phyloP scores from a whole-genome alignment of 2,113 vertebrate species.

The Picathartes gymnocephalus region DNA sequence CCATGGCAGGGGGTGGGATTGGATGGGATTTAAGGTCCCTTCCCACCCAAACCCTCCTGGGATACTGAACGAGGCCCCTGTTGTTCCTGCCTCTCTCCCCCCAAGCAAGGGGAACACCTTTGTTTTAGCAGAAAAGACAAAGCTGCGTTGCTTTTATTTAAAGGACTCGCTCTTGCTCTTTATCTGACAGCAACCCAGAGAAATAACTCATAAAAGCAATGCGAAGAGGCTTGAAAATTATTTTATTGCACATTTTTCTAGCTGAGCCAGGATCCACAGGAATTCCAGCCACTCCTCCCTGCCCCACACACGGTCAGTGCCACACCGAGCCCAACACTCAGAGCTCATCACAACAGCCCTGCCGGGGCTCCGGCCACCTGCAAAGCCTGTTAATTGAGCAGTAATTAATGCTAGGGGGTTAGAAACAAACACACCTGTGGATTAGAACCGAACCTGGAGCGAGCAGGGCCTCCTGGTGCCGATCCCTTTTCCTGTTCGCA shows the following conservation, averaged over 20 bases:
- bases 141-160: neutral
- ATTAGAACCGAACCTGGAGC: neutral
- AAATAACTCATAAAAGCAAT: neutral
- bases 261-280: neutral
- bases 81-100: rapidly evolving
- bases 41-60: neutral
- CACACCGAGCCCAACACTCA: neutral
- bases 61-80: rapidly evolving
- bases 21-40: neutral
- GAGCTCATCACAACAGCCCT: neutral
- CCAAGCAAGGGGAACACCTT: rapidly evolving
- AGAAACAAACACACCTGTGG: neutral
- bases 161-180: rapidly evolving
- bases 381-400: neutral
- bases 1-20: too few species aligned
- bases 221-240: neutral
- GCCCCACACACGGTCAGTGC: neutral
- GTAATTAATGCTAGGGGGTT: neutral
- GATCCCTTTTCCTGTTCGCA: neutral
- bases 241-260: neutral
- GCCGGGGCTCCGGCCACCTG: neutral
- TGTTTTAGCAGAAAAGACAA: neutral
- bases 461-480: neutral
- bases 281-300: neutral
- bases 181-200: neutral